These are phyloP conservation scores for Malurus splendens DNA, from an alignment of 2,797 vertebrate genomes.

Conservation along the genomic window DNA sequence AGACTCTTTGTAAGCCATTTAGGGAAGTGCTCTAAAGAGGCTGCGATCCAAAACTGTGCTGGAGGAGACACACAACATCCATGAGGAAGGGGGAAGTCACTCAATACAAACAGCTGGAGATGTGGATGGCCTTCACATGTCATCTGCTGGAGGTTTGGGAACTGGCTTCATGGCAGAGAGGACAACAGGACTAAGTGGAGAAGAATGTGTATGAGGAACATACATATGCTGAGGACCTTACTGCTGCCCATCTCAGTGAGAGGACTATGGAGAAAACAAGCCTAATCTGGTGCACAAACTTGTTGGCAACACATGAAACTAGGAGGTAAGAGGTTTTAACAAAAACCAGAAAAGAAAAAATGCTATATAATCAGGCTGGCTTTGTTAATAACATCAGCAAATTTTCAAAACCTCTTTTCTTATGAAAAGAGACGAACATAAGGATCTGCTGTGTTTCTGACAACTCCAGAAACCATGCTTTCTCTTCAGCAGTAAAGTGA, in stretches of 20 bases:
- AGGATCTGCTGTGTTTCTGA: not conserved
- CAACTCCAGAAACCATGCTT: not conserved
- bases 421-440: not conserved
- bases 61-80: not conserved
- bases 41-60: not conserved
- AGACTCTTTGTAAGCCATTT: not conserved
- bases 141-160: not conserved
- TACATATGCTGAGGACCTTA: not conserved
- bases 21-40: not conserved
- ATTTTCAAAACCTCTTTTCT: not conserved
- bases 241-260: rapidly evolving
- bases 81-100: not conserved
- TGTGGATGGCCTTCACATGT: not conserved
- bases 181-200: not conserved
- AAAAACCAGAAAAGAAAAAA: not conserved
- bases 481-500: not conserved
- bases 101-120: not conserved
- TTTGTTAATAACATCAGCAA: not conserved
- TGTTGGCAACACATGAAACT: not conserved
- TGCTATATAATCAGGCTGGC: not conserved
- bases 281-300: not conserved
- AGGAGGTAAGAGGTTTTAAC: not conserved
- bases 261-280: not conserved
- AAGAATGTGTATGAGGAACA: rapidly evolving
- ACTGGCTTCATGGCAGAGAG: not conserved